Percentiles rank a stretch among this genome's conserved stretches.
phyloP scores from a whole-genome alignment of 1,140 invertebrate genomes.

The Charaxes varanes region DNA sequence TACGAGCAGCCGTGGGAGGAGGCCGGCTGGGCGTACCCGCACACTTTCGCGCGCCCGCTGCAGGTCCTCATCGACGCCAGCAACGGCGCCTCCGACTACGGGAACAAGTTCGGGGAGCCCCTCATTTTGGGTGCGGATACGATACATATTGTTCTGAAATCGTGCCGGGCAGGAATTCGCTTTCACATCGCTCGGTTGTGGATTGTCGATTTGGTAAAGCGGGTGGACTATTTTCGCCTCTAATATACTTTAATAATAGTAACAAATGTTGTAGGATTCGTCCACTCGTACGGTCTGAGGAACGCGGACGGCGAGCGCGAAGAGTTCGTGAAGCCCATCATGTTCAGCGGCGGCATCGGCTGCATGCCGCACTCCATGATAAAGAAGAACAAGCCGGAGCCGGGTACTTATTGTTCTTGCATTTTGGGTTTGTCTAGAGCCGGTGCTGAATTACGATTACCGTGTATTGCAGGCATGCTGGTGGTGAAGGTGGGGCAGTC shows the following conservation, averaged over 20 bases:
- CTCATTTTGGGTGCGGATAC: constrained; percentile 78
- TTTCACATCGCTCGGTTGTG: no score
- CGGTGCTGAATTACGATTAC: no score
- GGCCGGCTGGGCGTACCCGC: constrained; percentile 82
- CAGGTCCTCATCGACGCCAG: constrained; percentile 95
- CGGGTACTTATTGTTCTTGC: constrained; percentile 68
- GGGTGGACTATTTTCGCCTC: no score
- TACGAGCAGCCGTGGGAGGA: constrained; percentile 94
- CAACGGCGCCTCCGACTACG: constrained; percentile 98
- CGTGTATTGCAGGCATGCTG: constrained; percentile 78
- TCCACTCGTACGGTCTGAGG: constrained; percentile 90
- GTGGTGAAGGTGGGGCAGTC: constrained; percentile 97
- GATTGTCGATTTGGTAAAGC: no score
- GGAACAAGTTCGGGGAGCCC: constrained; percentile 99
- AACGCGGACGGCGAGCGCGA: constrained; percentile 80
- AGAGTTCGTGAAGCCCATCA: constrained; percentile 98
- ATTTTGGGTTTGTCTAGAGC: no score
- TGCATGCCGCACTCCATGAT: constrained; percentile 88
- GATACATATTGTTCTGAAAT: constrained; percentile 1
- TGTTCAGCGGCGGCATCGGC: constrained; percentile 98
- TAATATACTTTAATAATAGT: constrained; percentile 1
- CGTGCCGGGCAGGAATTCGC: no score
- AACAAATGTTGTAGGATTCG: constrained; percentile 81
- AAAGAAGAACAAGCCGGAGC: constrained; percentile 81
- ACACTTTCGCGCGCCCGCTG: constrained; percentile 91